Base-by-base conservation (phyloP, 2,113 vertebrate species). In the Nannobrachium achirus region DNA sequence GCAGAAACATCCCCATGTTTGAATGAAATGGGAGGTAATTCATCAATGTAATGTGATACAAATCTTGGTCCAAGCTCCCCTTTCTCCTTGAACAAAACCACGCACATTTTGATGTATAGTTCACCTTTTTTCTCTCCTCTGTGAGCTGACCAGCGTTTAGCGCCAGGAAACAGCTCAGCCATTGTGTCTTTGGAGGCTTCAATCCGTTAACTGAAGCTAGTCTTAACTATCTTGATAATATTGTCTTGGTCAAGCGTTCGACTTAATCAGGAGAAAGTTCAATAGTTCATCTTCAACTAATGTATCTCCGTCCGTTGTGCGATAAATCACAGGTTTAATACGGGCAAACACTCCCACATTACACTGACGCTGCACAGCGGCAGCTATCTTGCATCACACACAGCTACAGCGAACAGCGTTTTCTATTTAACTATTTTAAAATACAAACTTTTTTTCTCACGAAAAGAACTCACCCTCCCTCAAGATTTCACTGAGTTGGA, bases 181-280 rank as follows among this genome's bases (percentile, higher is more conserved):
- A 55, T 55, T 20, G 20, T 18, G 10, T n/a, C 52, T 20, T 55
- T 55, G 1, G 52, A 55, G 52, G 15, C 52, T 20, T 55, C 52
- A 55, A 55, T 2, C 18, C 19, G n/a, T 55, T 55, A 20, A 55
- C 52, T 55, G n/a, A 55, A 55, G 10, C 52, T n/a, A n/a, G n/a
- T n/a, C n/a, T n/a, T n/a, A n/a, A n/a, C n/a, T n/a, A n/a, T n/a
- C n/a, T n/a, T n/a, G 15, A 55, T 55, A 10, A 18, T 1, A 10
- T 18, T 55, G 19, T 55, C 52, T 55, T 55, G 52, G 18, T 55
- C 52, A 11, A 55, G 52, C 5, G 52, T 55, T 55, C 52, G 2
- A 55, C 52, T 55, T 55, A 55, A 55, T 55, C 52, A 55, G 52
- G n/a, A n/a, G n/a, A n/a, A n/a, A n/a, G n/a, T n/a, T n/a, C n/a